These are phyloP conservation scores for Drosophila mauritiana DNA, from an alignment of 1,140 invertebrate species.

Conservation along the genomic window DNA sequence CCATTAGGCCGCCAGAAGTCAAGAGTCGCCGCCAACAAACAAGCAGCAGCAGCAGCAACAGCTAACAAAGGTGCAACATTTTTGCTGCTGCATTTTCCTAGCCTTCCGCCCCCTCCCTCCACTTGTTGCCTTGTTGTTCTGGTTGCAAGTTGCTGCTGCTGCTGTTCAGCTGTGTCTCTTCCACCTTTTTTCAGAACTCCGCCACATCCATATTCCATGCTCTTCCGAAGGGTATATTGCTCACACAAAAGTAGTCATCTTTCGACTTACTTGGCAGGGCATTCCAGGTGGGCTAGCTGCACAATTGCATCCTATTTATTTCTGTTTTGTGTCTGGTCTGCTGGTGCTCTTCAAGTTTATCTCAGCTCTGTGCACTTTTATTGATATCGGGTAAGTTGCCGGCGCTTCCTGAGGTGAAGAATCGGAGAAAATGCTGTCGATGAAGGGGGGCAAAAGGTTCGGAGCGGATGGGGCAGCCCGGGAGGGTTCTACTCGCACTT, in stretches of 20 bases:
- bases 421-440: constrained; percentile 1
- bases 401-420: constrained; percentile 49
- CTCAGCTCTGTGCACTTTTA: constrained; percentile 60
- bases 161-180: constrained; percentile 9
- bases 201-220: constrained; percentile 19
- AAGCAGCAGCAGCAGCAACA: constrained; percentile 12
- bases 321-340: constrained; percentile 20
- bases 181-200: not conserved
- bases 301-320: not conserved
- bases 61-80: constrained; percentile 74
- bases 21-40: constrained; percentile 29
- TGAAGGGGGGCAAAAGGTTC: constrained; percentile 3
- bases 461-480: not conserved
- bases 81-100: constrained; percentile 36
- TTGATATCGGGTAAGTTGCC: constrained; percentile 70
- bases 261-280: not conserved
- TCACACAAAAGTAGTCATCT: not conserved
- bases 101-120: constrained; percentile 4
- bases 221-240: not conserved
- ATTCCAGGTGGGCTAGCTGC: not conserved
- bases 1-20: constrained; percentile 62
- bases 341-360: constrained; percentile 51
- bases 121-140: constrained; percentile 42
- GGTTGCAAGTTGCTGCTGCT: constrained; percentile 10
- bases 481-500: constrained; percentile 32